phyloP scores from a whole-genome alignment of 2,797 vertebrate genomes.

The Amblyraja radiata region DNA sequence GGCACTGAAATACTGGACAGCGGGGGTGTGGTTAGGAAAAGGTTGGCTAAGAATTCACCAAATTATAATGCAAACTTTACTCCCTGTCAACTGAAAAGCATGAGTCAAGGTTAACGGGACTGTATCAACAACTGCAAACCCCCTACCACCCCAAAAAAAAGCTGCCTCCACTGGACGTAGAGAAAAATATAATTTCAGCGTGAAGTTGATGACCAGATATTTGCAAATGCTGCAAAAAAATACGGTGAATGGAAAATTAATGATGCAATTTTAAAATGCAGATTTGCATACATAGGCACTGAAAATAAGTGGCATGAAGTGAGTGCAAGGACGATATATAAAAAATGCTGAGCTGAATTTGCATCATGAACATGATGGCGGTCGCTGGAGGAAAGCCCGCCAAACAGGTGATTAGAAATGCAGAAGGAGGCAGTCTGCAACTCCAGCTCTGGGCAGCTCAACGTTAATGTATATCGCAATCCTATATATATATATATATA shows the following conservation, averaged over 20 bases:
- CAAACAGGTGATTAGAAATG: slow-evolving; percentile 38
- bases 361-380: slow-evolving; percentile 34
- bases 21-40: not conserved
- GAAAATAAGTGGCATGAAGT: not conserved
- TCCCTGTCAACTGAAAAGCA: not conserved
- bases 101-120: not conserved
- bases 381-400: slow-evolving; percentile 37
- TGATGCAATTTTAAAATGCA: not conserved
- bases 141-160: not conserved
- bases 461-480: too few species aligned
- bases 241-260: not conserved
- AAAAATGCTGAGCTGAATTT: not conserved
- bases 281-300: not conserved
- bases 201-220: not conserved
- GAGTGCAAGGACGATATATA: not conserved
- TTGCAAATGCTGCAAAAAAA: not conserved
- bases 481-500: too few species aligned
- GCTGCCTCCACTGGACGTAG: not conserved
- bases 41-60: slow-evolving; percentile 16
- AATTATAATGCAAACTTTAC: not conserved
- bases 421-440: slow-evolving; percentile 23
- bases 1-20: not conserved
- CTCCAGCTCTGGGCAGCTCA: not conserved
- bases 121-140: too few species aligned
- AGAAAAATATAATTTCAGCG: not conserved